Percentiles rank a stretch among this genome's conserved stretches.
Evolutionary conservation across 2,113 vertebrate genomes (phyloP).

Genomic region (Zosterops pallidus): DNA sequence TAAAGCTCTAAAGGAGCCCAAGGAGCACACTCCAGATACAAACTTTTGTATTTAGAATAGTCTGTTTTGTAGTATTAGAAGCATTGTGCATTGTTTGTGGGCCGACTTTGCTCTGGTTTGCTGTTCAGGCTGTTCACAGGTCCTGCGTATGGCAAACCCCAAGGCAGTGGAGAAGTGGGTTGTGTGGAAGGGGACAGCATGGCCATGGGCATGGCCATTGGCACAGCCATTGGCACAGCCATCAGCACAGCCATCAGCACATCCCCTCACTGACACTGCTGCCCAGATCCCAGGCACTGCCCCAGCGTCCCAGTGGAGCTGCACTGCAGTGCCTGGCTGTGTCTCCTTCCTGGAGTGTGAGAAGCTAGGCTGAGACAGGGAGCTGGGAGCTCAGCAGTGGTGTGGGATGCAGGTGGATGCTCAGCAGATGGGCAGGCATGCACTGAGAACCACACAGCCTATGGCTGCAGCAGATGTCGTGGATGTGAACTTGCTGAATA

Average conservation of each 20-base stretch:
- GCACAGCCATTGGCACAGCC: neutral
- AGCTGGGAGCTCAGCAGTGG: rapidly evolving
- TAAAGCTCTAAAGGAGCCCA: neutral
- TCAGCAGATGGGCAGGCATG: neutral
- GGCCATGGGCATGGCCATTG: no score
- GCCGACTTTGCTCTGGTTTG: neutral
- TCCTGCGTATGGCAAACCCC: rapidly evolving
- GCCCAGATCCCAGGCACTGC: neutral
- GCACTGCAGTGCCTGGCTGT: rapidly evolving
- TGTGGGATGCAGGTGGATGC: neutral
- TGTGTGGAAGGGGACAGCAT: neutral
- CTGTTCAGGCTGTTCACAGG: neutral
- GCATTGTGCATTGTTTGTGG: no score
- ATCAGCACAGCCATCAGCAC: rapidly evolving
- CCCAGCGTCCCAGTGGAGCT: neutral
- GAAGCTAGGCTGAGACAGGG: neutral
- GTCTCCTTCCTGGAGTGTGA: rapidly evolving
- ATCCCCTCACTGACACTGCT: rapidly evolving
- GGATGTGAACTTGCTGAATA: neutral
- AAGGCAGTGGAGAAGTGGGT: rapidly evolving
- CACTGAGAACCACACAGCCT: rapidly evolving
- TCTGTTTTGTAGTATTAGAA: neutral
- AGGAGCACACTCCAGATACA: neutral
- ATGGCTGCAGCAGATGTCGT: neutral
- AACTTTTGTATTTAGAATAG: neutral